A percentile compares a stretch with the other conserved stretches of the same genome.
These are phyloP conservation scores for Heteromurus nitidus DNA, from an alignment of 2,888 invertebrate species.

Conservation along the genomic window DNA sequence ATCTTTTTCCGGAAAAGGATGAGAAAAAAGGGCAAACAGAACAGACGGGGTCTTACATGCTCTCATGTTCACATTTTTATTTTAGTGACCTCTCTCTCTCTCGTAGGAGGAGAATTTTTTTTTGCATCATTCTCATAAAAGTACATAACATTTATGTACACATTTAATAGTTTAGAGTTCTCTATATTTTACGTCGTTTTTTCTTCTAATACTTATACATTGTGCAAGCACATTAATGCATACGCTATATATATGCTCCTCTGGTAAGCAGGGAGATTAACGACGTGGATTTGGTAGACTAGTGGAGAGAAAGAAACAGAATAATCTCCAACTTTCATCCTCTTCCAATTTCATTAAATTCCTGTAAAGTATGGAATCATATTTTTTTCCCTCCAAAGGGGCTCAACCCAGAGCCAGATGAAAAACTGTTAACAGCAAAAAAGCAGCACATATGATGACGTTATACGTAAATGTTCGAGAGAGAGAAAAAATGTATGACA, in stretches of 20 bases:
- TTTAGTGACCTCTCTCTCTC: too few relatives aligned
- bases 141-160: too few relatives aligned
- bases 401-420: too few relatives aligned
- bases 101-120: too few relatives aligned
- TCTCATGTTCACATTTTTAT: too few relatives aligned
- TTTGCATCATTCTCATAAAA: too few relatives aligned
- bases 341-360: constrained; percentile 61
- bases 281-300: constrained; percentile 48
- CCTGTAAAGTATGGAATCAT: constrained; percentile 48
- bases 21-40: too few relatives aligned
- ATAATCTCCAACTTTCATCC: constrained; percentile 54
- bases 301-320: constrained; percentile 39
- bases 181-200: too few relatives aligned
- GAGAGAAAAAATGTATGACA: not conserved
- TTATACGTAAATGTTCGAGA: not conserved
- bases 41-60: not conserved
- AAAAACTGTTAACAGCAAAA: not conserved
- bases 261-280: constrained; percentile 53
- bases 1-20: too few relatives aligned
- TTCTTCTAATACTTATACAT: too few relatives aligned
- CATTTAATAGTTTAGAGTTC: too few relatives aligned
- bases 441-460: not conserved
- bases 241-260: not conserved
- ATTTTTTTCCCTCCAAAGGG: too few relatives aligned
- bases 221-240: constrained; percentile 8